Evolutionary conservation across 1,140 invertebrate species (phyloP).

Genomic region (Chelonus insularis): DNA sequence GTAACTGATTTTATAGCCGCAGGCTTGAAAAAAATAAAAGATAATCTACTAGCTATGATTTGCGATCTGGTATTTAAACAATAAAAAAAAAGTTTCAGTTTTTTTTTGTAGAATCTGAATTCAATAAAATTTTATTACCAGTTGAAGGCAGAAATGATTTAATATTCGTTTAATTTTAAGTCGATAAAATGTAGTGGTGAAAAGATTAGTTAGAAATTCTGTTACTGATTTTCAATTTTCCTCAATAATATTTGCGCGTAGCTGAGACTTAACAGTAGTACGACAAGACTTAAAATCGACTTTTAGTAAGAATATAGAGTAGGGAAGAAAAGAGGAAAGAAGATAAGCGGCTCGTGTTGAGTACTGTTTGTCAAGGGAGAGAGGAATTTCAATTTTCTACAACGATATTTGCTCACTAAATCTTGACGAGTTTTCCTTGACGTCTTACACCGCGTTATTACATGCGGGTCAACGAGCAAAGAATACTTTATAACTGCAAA

Average conservation of each 20-base stretch:
- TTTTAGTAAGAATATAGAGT: not conserved
- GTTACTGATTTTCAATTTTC: not conserved
- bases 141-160: no score
- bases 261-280: not conserved
- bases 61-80: no score
- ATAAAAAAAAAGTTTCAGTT: no score
- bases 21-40: no score
- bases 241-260: not conserved
- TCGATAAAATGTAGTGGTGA: no score
- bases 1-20: no score
- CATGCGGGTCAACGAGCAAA: not conserved
- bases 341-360: slow-evolving; percentile 9
- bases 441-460: not conserved
- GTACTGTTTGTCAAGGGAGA: slow-evolving; percentile 1
- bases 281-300: slow-evolving; percentile 8
- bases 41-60: no score
- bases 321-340: not conserved
- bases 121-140: no score
- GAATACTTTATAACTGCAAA: not conserved
- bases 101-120: no score
- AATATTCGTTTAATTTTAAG: no score
- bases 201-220: no score
- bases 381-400: slow-evolving; percentile 12
- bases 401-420: slow-evolving; percentile 12
- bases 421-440: not conserved